Conservation (phyloP, 2,113 vertebrate genomes). For the Psophia crepitans region DNA sequence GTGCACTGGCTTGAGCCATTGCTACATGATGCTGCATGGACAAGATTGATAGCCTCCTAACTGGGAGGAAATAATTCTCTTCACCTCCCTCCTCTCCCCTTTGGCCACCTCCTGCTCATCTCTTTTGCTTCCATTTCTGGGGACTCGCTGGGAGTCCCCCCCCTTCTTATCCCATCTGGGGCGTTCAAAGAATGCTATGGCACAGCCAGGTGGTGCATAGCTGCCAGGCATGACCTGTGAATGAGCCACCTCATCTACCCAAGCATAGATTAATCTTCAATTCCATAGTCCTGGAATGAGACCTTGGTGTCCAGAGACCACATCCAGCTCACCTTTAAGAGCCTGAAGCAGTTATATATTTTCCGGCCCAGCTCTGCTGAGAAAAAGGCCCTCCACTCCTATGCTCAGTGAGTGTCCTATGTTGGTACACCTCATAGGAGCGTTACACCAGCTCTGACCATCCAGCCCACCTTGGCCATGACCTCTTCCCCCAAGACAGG, state of each 20-base stretch:
- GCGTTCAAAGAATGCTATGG: not conserved
- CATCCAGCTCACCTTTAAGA: not conserved
- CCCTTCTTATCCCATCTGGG: not conserved
- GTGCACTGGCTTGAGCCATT: not conserved
- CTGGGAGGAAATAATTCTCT: not conserved
- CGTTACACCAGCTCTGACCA: rapidly evolving
- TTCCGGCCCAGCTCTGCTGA: not conserved
- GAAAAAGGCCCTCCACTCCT: not conserved
- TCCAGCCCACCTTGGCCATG: not conserved
- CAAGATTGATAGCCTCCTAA: not conserved
- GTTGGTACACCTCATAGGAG: not conserved
- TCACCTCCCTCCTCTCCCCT: not conserved
- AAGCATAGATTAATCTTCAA: rapidly evolving
- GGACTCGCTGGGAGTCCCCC: not conserved
- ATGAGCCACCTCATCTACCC: not conserved
- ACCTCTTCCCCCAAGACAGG: not conserved
- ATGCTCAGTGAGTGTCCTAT: not conserved
- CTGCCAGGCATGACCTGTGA: not conserved
- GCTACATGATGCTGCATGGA: rapidly evolving
- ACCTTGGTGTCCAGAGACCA: not conserved
- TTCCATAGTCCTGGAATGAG: not conserved
- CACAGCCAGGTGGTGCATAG: not conserved
- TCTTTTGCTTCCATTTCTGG: not conserved
- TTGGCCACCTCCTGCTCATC: not conserved
- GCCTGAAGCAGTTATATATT: rapidly evolving